phyloP scores from a whole-genome alignment of 2,888 invertebrate genomes.

The Leptopilina myrica region DNA sequence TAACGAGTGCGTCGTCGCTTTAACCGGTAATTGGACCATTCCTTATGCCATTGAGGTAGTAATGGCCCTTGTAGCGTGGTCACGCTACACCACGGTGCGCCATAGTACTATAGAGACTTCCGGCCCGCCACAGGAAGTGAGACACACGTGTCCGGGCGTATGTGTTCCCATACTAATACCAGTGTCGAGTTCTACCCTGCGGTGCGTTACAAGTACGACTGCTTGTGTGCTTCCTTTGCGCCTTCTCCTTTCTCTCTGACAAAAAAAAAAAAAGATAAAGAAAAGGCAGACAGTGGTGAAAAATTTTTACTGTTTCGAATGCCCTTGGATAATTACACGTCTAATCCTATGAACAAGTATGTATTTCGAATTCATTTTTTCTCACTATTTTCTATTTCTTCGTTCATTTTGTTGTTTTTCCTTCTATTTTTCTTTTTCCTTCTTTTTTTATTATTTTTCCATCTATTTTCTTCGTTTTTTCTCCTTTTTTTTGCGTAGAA shows the following conservation, averaged over 20 bases:
- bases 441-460: too few relatives aligned
- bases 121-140: conserved; percentile 74
- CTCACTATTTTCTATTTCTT: too few relatives aligned
- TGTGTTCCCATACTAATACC: conserved; percentile 68
- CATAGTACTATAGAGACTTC: conserved; percentile 74
- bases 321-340: conserved; percentile 17
- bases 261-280: too few relatives aligned
- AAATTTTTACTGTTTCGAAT: conserved; percentile 25
- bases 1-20: conserved; percentile 54
- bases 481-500: too few relatives aligned
- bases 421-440: too few relatives aligned
- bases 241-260: conserved; percentile 11
- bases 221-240: not conserved
- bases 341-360: conserved; percentile 21
- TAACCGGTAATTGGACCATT: conserved; percentile 69
- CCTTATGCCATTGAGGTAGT: conserved; percentile 69
- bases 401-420: too few relatives aligned
- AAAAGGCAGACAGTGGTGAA: conserved; percentile 30
- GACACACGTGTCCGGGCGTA: conserved; percentile 73
- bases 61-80: conserved; percentile 72
- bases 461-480: too few relatives aligned
- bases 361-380: conserved; percentile 12
- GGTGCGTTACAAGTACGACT: conserved; percentile 55
- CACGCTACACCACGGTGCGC: conserved; percentile 68
- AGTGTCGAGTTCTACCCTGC: conserved; percentile 53